Base-by-base conservation (phyloP, 2,888 invertebrate species). In the Spialia ferax region DNA sequence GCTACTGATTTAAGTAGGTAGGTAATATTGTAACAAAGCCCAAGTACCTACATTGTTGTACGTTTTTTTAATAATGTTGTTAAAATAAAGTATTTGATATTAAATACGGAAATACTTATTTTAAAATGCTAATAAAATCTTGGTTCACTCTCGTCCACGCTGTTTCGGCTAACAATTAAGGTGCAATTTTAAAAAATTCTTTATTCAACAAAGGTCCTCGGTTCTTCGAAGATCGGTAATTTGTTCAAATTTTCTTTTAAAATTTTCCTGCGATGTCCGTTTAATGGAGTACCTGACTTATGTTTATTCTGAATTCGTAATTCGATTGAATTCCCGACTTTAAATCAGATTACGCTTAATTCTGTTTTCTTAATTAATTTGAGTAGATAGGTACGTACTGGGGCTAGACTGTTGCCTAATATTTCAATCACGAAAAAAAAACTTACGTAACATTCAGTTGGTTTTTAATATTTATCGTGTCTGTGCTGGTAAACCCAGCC, bases 181-280 rank as follows among this genome's bases (percentile, higher is more conserved):
- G 84, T 80, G 73, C 84, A 88, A 85, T 91, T 89, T 81, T 81
- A 84, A 86, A 87, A 84, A 81, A 81, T 81, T 82, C 82, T 85
- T 89, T 89, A 85, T 87, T 87, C 86, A 87, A 88, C 83, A 77
- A 73, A 73, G 72, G 73, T 72, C 72, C 45, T 69, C 79, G 73
- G 70, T 79, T 78, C 77, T 75, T 78, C 78, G 77, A 79, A 83
- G 83, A 87, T 86, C 85, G 87, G 88, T 88, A 92, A 92, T 92
- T 91, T 87, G 88, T 89, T 83, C 79, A 86, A 89, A 85, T 88
- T 88, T 88, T 88, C 88, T 88, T 88, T 85, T 81, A 83, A 87
- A 89, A 82, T 84, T 86, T 81, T 79, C 74, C 71, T 71, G 79
- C 83, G 85, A 84, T 88, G 88, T 88, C 82, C 88, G 84, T 82